These are phyloP conservation scores for Typhlichthys eigenmanni DNA, from an alignment of 2,797 vertebrate genomes.

Conservation along the genomic window DNA sequence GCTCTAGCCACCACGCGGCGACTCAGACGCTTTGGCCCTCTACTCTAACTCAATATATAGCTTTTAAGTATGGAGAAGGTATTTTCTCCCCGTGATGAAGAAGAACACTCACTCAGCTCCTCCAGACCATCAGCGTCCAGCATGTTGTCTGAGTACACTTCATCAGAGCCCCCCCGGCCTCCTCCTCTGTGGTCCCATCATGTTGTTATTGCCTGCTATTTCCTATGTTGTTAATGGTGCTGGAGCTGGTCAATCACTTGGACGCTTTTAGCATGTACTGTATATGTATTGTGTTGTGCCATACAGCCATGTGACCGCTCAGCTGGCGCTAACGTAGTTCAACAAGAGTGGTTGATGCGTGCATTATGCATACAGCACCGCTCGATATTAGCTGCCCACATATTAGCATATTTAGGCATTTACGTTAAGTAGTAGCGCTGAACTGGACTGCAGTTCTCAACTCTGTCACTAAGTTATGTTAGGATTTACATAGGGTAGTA, in stretches of 20 bases:
- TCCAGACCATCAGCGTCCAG: slow-evolving; percentile 58
- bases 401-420: slow-evolving; percentile 22
- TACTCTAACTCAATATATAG: slow-evolving; percentile 83
- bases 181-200: neutral
- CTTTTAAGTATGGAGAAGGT: slow-evolving; percentile 82
- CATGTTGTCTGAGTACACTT: slow-evolving; percentile 60
- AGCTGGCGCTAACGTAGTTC: slow-evolving; percentile 40
- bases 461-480: neutral
- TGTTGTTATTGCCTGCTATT: neutral
- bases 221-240: slow-evolving; percentile 23
- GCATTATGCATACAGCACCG: slow-evolving; percentile 11
- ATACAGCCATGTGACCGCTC: too few species aligned
- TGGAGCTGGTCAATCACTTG: slow-evolving; percentile 15
- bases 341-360: slow-evolving; percentile 44
- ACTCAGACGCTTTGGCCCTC: slow-evolving; percentile 74
- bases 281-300: slow-evolving; percentile 14
- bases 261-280: slow-evolving; percentile 41
- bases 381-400: slow-evolving; percentile 27
- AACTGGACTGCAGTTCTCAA: neutral
- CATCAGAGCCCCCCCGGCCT: slow-evolving; percentile 64
- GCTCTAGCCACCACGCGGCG: slow-evolving; percentile 72
- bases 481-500: neutral
- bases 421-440: too few species aligned
- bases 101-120: slow-evolving; percentile 67
- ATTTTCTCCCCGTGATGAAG: slow-evolving; percentile 69